Base-by-base conservation (phyloP, 2,797 vertebrate species). In the Tenualosa ilisha region DNA sequence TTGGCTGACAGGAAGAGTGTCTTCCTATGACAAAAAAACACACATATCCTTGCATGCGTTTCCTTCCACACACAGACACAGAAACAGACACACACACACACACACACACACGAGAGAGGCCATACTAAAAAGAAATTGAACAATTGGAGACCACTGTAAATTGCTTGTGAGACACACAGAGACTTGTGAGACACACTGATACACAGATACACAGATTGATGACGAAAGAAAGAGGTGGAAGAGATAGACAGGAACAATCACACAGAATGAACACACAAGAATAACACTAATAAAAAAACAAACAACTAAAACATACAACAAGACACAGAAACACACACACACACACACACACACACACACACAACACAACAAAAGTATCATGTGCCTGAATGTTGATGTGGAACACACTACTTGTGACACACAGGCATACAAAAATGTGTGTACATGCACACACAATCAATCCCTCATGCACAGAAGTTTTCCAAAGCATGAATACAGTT, bases 1-100 rank as follows among this genome's bases (percentile, higher is more conserved):
- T 40, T 81, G 81, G 65, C 75, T 43, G 24, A 84, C 0, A 43
- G 83, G 86, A 95, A 94, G 94, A 95, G 94, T 91, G 90, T 90
- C 91, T 53, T n/a, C 26, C n/a, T 22, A 40, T 75, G 72, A 75
- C 31, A 51, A 75, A 53, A 68, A 61, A 83, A 65, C 3, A 22
- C 24, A 31, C 68, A 7, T 37, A 75, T 75, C 15, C 31, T 37
- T 75, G 15, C 7, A 15, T 43, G 31, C 8, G 31, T 37, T 72
- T 72, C 65, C 65, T 72, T 65, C 63, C 63, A 65, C 63, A 68
- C 26, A 26, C 24, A 68, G 24, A 31, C 24, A 13, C 26, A 68
- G 2, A 68, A 24, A 68, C n/a, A 72, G 0, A 37, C n/a, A 65
- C 9, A 65, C 26, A 68, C 63, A 68, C 8, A 68, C 26, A 37